Base-by-base conservation (phyloP, 2,888 invertebrate genomes). In the Capitulum mitella region DNA sequence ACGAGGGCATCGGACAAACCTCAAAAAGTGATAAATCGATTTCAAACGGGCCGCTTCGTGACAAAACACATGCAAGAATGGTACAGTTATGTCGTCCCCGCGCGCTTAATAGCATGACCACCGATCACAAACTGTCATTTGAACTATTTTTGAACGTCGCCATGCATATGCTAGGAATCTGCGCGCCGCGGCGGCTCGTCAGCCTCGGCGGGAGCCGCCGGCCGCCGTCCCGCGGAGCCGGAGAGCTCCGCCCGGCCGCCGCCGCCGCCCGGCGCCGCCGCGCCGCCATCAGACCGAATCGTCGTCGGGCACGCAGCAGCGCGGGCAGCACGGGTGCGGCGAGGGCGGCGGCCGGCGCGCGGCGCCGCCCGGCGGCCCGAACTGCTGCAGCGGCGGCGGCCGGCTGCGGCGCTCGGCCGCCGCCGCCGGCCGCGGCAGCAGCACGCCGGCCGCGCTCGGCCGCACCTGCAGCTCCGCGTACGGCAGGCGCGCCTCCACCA, bases 221-320 rank as follows among this genome's bases (percentile, higher is more conserved):
- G n/a, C 51, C 26, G 51, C 19, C 51, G 51, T 26, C 51, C 19
- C 51, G 16, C 48, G 48, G n/a, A 48, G 16, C 16, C 19, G 2
- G 16, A 14, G 48, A 48, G 48, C 48, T 19, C 48, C 6, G 22
- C 51, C 43, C 10, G 43, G 6, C 10, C 43, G 43, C 43, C 43
- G 43, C 43, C 43, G 43, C 43, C 43, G 43, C 43, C 51, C 51
- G 51, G 22, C 26, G 51, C 22, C 22, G 19, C 51, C 51, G 26
- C 51, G 26, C 29, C 58, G 8, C 34, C 64, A 10, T 64, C 64
- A 64, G 34, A 64, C 3, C 34, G 64, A 64, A 34, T 64, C 64
- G 64, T 64, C 64, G 22, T 64, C 64, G 19, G 64, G 64, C 22
- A 64, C 5, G 34, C 64, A 64, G 64, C 64, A 64, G 64, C 64